Evolutionary conservation across 1,140 invertebrate species (phyloP).

Genomic region (Tenebrio molitor): DNA sequence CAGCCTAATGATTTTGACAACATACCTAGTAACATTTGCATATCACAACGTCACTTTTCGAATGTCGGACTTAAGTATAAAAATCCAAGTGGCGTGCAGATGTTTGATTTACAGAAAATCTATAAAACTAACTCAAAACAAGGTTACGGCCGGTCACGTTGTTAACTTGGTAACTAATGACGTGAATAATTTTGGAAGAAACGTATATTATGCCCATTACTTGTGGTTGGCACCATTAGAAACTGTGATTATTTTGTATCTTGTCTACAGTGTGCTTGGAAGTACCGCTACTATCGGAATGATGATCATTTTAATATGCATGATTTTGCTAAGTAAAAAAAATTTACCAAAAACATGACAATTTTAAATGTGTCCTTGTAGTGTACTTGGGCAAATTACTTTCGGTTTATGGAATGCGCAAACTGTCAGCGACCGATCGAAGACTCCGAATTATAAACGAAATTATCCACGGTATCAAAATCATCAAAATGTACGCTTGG

Average conservation of each 20-base stretch:
- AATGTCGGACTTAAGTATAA: conserved; percentile 77
- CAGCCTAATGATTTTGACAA: no score
- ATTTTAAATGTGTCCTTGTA: conserved; percentile 58
- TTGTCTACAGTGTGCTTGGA: conserved; percentile 81
- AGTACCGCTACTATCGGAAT: conserved; percentile 82
- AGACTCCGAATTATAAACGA: conserved; percentile 90
- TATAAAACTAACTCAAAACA: conserved; percentile 72
- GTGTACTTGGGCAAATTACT: conserved; percentile 79
- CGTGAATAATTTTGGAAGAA: conserved; percentile 78
- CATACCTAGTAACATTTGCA: no score
- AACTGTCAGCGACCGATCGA: conserved; percentile 82
- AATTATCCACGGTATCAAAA: conserved; percentile 87
- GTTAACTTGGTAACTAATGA: conserved; percentile 91
- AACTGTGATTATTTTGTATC: conserved; percentile 77
- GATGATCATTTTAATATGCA: conserved; percentile 82
- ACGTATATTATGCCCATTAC: conserved; percentile 75
- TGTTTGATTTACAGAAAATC: conserved; percentile 88
- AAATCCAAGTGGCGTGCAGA: conserved; percentile 82
- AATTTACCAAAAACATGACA: conserved; percentile 68
- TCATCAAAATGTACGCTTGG: conserved; percentile 94
- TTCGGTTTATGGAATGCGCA: conserved; percentile 74
- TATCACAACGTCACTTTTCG: conserved; percentile 88
- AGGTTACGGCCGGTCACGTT: conserved; percentile 85
- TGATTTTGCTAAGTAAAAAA: conserved; percentile 84
- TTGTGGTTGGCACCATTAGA: conserved; percentile 82